phyloP scores from a whole-genome alignment of 2,113 vertebrate genomes.

The Paracyprichromis sp. region DNA sequence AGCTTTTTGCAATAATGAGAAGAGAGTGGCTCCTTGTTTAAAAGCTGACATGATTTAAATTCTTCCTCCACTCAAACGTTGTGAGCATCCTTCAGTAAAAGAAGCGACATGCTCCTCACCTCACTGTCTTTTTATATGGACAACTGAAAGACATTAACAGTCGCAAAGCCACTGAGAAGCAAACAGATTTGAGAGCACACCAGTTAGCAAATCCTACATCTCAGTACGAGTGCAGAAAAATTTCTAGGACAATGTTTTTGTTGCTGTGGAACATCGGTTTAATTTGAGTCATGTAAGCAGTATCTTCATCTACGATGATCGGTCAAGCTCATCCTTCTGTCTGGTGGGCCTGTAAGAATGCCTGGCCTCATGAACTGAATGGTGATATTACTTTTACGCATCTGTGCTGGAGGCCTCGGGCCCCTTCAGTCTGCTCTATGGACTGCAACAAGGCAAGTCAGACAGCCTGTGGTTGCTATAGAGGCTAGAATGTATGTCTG shows the following conservation, averaged over 20 bases:
- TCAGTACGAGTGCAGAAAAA: background rate
- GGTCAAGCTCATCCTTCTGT: background rate
- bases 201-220: background rate
- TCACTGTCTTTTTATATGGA: background rate
- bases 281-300: background rate
- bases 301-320: background rate
- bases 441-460: background rate
- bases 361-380: slow-evolving; percentile 46
- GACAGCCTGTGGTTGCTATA: slow-evolving; percentile 60
- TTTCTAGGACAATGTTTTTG: background rate
- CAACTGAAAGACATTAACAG: background rate
- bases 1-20: background rate
- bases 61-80: slow-evolving; percentile 18
- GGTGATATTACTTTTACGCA: slow-evolving; percentile 53
- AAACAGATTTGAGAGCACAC: background rate
- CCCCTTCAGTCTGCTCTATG: background rate
- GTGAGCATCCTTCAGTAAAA: background rate
- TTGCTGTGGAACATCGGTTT: background rate
- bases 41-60: slow-evolving; percentile 31
- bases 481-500: slow-evolving; percentile 11
- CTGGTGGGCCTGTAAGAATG: background rate
- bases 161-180: background rate
- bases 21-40: slow-evolving; percentile 2
- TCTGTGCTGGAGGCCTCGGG: slow-evolving; percentile 49
- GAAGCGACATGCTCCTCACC: background rate